These are phyloP conservation scores for Agonopterix subpropinquella DNA, from an alignment of 2,888 invertebrate genomes.

Conservation along the genomic window DNA sequence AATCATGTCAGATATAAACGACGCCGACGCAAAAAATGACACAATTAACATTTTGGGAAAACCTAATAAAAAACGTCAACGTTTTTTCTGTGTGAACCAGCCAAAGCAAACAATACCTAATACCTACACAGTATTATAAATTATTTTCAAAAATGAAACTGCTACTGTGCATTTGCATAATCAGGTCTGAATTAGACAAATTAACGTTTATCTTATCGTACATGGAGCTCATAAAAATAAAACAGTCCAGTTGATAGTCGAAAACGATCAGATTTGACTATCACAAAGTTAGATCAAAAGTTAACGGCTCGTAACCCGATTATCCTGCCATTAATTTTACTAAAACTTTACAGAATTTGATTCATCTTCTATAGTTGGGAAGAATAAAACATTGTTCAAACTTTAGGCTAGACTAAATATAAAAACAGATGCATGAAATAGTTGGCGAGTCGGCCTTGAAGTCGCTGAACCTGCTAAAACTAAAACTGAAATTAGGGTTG, in stretches of 20 bases:
- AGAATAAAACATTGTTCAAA: slow-evolving; percentile 4
- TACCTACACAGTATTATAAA: too few relatives aligned
- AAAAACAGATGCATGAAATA: slow-evolving; percentile 9
- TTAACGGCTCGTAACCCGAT: slow-evolving; percentile 2
- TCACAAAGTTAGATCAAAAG: slow-evolving; percentile 2
- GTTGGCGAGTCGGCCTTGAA: slow-evolving; percentile 5
- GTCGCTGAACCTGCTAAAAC: neutral
- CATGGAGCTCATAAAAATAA: neutral
- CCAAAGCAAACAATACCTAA: too few relatives aligned
- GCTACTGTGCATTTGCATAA: too few relatives aligned
- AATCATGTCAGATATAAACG: too few relatives aligned
- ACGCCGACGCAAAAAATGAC: too few relatives aligned
- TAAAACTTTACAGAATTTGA: neutral
- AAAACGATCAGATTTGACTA: slow-evolving; percentile 4
- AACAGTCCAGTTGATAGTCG: neutral
- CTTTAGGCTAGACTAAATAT: slow-evolving; percentile 12
- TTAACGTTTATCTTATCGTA: neutral
- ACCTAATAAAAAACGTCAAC: too few relatives aligned
- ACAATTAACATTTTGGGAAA: too few relatives aligned
- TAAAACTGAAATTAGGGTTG: neutral
- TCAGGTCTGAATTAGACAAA: too few relatives aligned
- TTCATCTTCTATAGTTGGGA: neutral
- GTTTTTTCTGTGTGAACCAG: too few relatives aligned
- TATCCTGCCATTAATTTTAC: neutral
- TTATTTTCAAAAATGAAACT: too few relatives aligned